phyloP scores from a whole-genome alignment of 2,888 invertebrate species.

The Xylophagus ater region DNA sequence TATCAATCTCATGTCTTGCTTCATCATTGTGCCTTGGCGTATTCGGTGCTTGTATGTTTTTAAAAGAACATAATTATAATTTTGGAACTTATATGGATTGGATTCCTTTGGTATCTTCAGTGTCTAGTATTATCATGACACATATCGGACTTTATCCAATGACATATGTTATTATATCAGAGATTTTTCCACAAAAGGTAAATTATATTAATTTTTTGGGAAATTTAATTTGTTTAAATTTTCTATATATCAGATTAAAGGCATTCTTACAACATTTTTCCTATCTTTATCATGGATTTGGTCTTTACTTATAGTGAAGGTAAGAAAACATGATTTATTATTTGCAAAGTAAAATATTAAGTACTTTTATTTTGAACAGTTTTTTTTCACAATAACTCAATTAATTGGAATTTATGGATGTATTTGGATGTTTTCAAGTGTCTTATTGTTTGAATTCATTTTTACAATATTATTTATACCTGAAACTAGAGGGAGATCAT shows the following conservation, averaged over 20 bases:
- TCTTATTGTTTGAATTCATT: slow-evolving; percentile 24
- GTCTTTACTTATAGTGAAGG: slow-evolving; percentile 7
- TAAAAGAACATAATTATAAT: slow-evolving; percentile 3
- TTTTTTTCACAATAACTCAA: no score
- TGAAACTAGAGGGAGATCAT: slow-evolving; percentile 29
- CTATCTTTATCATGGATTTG: background rate
- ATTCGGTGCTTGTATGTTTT: slow-evolving; percentile 9
- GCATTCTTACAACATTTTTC: slow-evolving; percentile 7
- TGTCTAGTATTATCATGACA: slow-evolving; percentile 24
- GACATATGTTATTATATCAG: slow-evolving; percentile 27
- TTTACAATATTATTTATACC: slow-evolving; percentile 26
- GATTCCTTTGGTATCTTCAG: slow-evolving; percentile 24
- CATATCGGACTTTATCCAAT: slow-evolving; percentile 30
- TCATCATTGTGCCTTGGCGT: background rate
- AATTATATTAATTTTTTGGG: background rate
- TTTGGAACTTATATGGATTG: slow-evolving; percentile 12
- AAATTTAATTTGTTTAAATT: background rate
- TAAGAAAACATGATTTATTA: background rate
- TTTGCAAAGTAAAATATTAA: slow-evolving; percentile 8
- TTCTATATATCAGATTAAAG: slow-evolving; percentile 3
- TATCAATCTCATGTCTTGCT: background rate
- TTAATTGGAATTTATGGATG: slow-evolving; percentile 20
- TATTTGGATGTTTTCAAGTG: slow-evolving; percentile 28
- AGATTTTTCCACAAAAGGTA: slow-evolving; percentile 30
- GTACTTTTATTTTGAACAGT: slow-evolving; percentile 22